Percentiles rank a stretch among this genome's conserved stretches.
These are phyloP conservation scores for Melieria omissa DNA, from an alignment of 2,888 invertebrate species.

Conservation along the genomic window DNA sequence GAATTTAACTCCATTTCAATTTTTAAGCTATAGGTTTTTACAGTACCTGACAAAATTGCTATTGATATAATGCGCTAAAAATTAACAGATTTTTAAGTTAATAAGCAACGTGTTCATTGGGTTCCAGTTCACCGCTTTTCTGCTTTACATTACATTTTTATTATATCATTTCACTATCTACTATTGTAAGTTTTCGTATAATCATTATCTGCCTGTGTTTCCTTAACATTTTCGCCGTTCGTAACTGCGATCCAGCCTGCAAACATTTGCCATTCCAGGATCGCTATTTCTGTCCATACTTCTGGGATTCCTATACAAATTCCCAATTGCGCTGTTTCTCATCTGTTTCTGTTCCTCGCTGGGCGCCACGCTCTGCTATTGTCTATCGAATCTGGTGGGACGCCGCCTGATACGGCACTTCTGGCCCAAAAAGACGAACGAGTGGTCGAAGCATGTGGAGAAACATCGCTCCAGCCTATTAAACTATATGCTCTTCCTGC, in stretches of 20 bases:
- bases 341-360: conserved; percentile 95
- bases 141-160: background rate
- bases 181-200: background rate
- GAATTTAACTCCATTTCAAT: too few species aligned
- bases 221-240: conserved; percentile 56
- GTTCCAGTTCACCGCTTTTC: too few species aligned
- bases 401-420: conserved; percentile 85
- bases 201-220: conserved; percentile 42
- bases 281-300: conserved; percentile 97
- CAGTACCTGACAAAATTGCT: too few species aligned
- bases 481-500: conserved; percentile 95
- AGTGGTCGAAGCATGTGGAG: conserved; percentile 86
- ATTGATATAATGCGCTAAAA: too few species aligned
- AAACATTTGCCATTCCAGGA: conserved; percentile 99
- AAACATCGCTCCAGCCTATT: conserved; percentile 90
- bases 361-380: conserved; percentile 95
- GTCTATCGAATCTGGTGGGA: conserved; percentile 91
- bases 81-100: too few species aligned
- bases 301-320: conserved; percentile 96
- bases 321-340: conserved; percentile 85
- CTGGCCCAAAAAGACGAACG: conserved; percentile 86
- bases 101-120: too few species aligned
- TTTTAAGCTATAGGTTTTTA: too few species aligned
- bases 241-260: conserved; percentile 76
- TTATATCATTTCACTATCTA: background rate